phyloP scores from a whole-genome alignment of 2,888 invertebrate species.

The Halocaridina rubra region DNA sequence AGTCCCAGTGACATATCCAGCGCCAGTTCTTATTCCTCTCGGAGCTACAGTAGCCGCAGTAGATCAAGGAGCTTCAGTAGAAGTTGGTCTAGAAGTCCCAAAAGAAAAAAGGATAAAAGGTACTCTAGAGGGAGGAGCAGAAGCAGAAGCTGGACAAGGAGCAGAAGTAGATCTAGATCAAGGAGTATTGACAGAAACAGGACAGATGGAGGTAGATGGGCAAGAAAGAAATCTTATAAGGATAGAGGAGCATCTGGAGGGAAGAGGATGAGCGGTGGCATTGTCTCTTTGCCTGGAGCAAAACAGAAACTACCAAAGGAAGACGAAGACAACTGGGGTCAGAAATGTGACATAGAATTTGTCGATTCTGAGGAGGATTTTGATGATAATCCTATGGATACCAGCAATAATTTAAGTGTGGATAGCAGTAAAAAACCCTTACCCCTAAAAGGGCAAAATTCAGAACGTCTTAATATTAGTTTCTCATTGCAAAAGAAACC shows the following conservation, averaged over 20 bases:
- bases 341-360: constrained; percentile 58
- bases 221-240: background rate
- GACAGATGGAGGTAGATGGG: background rate
- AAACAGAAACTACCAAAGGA: background rate
- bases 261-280: background rate
- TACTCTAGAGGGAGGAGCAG: constrained; percentile 18
- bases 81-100: constrained; percentile 26
- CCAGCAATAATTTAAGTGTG: constrained; percentile 5
- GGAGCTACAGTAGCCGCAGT: constrained; percentile 42
- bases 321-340: constrained; percentile 51
- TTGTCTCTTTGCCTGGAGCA: background rate
- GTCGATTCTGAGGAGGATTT: constrained; percentile 59
- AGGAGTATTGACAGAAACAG: background rate
- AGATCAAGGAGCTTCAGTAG: constrained; percentile 49
- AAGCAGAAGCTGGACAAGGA: constrained; percentile 18
- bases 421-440: background rate
- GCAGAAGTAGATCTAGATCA: constrained; percentile 27
- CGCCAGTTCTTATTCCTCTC: constrained; percentile 34
- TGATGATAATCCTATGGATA: constrained; percentile 28
- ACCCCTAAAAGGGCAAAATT: background rate
- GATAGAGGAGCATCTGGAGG: background rate
- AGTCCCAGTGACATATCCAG: constrained; percentile 47
- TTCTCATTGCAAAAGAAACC: constrained; percentile 45
- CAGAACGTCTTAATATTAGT: constrained; percentile 41
- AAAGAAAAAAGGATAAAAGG: constrained; percentile 11